A percentile compares a stretch with the other conserved stretches of the same genome.
phyloP scores from a whole-genome alignment of 2,113 vertebrate species.

The Rana temporaria region DNA sequence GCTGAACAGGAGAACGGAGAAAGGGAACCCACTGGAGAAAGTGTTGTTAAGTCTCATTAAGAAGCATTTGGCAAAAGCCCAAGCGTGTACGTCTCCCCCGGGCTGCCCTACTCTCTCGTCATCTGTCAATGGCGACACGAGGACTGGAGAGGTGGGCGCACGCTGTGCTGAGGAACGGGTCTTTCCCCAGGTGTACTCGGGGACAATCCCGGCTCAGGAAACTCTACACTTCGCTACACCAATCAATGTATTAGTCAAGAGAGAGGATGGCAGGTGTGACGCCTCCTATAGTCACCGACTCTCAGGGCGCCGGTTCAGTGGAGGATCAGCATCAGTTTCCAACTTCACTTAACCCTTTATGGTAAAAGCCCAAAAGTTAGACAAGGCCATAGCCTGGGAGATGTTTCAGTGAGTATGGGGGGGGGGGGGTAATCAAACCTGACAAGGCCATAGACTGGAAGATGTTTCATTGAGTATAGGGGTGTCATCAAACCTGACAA shows the following conservation, averaged over 20 bases:
- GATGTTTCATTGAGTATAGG: too few relatives aligned
- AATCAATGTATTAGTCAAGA: slow-evolving; percentile 31
- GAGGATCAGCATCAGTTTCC: background rate
- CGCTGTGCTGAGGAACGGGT: slow-evolving; percentile 12
- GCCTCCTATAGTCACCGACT: background rate
- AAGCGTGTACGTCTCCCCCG: slow-evolving; percentile 4
- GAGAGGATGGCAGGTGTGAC: slow-evolving; percentile 5
- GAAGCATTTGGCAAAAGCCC: slow-evolving; percentile 36
- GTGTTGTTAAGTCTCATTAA: slow-evolving; percentile 13
- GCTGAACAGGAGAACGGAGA: too few relatives aligned
- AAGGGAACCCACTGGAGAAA: slow-evolving; percentile 13
- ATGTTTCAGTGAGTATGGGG: too few relatives aligned
- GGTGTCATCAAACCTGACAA: background rate
- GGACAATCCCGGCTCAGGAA: slow-evolving; percentile 27
- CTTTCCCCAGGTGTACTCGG: slow-evolving; percentile 31
- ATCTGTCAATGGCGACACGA: slow-evolving; percentile 42
- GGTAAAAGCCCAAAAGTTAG: too few relatives aligned
- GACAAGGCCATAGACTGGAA: too few relatives aligned
- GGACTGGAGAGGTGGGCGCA: slow-evolving; percentile 23
- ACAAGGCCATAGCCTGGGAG: too few relatives aligned
- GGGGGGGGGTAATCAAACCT: too few relatives aligned
- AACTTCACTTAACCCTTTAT: slow-evolving; percentile 4
- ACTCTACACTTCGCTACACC: slow-evolving; percentile 32
- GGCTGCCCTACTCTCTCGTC: background rate
- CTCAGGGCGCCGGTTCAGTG: background rate